Conservation (phyloP, 2,888 invertebrate genomes). For the Leptarthrus brevirostris region DNA sequence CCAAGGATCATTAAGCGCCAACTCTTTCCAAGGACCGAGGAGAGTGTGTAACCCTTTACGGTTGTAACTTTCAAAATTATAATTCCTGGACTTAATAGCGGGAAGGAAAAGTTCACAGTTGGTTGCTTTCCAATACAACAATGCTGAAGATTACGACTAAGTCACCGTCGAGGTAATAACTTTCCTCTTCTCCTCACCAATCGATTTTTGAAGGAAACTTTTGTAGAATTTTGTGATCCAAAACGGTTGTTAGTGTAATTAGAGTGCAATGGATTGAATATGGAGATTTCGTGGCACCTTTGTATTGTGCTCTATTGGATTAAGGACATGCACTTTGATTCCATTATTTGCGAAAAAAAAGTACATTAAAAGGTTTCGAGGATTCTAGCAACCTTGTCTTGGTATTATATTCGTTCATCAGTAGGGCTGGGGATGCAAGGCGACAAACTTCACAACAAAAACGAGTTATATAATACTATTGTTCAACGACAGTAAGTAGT, state of each 20-base stretch:
- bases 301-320: conserved; percentile 10
- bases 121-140: conserved; percentile 17
- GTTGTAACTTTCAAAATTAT: conserved; percentile 32
- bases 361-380: too few relatives aligned
- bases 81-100: conserved; percentile 43
- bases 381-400: too few relatives aligned
- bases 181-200: conserved; percentile 3
- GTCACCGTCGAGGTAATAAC: not conserved
- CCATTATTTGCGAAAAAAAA: not conserved
- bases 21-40: not conserved
- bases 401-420: too few relatives aligned
- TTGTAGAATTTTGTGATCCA: not conserved
- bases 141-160: not conserved
- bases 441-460: too few relatives aligned
- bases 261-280: conserved; percentile 5
- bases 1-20: conserved; percentile 24
- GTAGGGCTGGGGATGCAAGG: too few relatives aligned
- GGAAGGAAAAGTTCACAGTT: conserved; percentile 30
- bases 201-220: not conserved
- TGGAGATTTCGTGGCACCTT: not conserved
- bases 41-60: conserved; percentile 39
- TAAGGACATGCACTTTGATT: conserved; percentile 1
- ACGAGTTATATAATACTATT: too few relatives aligned
- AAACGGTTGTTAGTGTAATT: conserved; percentile 16
- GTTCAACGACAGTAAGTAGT: too few relatives aligned